phyloP scores from a whole-genome alignment of 92 coral and sea anemone species.

The Zoanthus gigantus region DNA sequence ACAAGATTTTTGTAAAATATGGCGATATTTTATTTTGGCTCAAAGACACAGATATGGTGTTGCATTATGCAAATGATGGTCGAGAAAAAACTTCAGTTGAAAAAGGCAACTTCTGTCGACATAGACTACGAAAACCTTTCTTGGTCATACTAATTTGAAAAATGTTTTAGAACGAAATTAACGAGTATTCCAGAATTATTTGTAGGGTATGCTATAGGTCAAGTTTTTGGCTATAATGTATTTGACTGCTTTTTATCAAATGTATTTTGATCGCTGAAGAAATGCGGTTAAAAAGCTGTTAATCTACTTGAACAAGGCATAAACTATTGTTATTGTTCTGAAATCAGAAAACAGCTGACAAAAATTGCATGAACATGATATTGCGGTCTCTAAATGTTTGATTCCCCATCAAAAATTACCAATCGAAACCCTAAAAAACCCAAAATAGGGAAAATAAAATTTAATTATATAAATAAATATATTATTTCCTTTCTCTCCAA shows the following conservation, averaged over 20 bases:
- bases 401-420: background rate
- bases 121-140: conserved; percentile 13
- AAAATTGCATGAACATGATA: background rate
- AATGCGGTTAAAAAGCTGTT: conserved; percentile 1
- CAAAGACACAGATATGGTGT: conserved; percentile 1
- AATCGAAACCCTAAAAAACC: background rate
- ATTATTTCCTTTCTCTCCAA: background rate
- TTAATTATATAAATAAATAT: background rate
- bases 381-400: background rate
- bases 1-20: background rate
- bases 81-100: background rate
- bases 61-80: conserved; percentile 21
- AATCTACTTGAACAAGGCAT: background rate
- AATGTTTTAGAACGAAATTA: conserved; percentile 2
- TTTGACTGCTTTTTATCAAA: background rate
- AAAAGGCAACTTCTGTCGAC: background rate
- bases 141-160: background rate
- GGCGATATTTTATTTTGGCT: background rate
- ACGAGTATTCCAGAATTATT: background rate
- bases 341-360: background rate
- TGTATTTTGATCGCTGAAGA: conserved; percentile 13
- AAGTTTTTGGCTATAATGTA: background rate
- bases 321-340: background rate
- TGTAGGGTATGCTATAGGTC: background rate
- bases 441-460: background rate